Percentiles rank a stretch among this genome's conserved stretches.
Evolutionary conservation across 2,888 invertebrate genomes (phyloP).

Genomic region (Sphinx pinastri): DNA sequence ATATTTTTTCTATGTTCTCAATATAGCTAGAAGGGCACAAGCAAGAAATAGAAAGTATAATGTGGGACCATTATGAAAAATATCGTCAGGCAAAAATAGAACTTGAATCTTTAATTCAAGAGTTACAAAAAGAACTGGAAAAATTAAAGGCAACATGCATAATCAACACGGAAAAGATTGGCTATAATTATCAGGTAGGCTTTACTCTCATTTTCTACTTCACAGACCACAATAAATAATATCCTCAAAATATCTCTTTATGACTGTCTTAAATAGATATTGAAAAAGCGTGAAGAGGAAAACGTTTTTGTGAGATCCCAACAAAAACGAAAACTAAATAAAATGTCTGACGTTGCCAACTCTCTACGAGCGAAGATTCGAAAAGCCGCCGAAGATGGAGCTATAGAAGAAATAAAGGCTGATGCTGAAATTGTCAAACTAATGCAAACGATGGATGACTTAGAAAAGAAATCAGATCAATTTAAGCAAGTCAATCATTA

Average conservation of each 20-base stretch:
- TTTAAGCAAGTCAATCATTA: conserved; percentile 87
- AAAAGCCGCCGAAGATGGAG: conserved; percentile 86
- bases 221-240: not conserved
- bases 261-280: conserved; percentile 68
- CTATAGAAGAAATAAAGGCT: conserved; percentile 86
- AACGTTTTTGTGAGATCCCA: conserved; percentile 91
- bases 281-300: conserved; percentile 95
- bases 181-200: conserved; percentile 91
- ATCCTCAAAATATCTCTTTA: not conserved
- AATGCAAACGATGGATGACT: conserved; percentile 86
- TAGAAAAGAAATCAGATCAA: conserved; percentile 88
- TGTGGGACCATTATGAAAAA: conserved; percentile 88
- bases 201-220: conserved; percentile 3
- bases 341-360: conserved; percentile 89
- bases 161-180: conserved; percentile 94
- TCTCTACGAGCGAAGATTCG: conserved; percentile 86
- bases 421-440: conserved; percentile 87
- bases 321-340: conserved; percentile 90
- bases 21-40: conserved; percentile 77
- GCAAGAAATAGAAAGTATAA: conserved; percentile 84
- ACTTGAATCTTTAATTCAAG: conserved; percentile 88
- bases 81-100: conserved; percentile 88
- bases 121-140: conserved; percentile 91
- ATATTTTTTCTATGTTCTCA: not conserved
- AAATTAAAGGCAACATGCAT: conserved; percentile 90